Conservation (phyloP, 2,888 invertebrate genomes). For the Dicyrtoma fusca region DNA sequence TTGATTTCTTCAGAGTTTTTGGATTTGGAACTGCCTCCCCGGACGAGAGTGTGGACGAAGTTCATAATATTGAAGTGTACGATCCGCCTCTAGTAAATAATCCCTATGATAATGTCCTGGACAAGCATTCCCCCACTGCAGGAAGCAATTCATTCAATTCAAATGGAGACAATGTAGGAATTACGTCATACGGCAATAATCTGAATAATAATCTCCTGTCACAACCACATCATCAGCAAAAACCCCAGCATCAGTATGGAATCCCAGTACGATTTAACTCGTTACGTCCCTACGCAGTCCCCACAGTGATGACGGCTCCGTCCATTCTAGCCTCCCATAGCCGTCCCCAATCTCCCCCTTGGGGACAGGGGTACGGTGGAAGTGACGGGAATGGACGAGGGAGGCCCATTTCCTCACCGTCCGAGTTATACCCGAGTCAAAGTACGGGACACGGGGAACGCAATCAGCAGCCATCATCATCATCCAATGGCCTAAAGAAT, state of each 20-base stretch:
- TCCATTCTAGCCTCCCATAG: constrained; percentile 20
- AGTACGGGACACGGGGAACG: too few relatives aligned
- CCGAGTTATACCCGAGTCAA: too few relatives aligned
- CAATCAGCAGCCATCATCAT: too few relatives aligned
- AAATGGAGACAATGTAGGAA: constrained; percentile 6
- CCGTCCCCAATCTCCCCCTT: constrained; percentile 13
- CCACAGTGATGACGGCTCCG: not conserved
- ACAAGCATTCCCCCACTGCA: constrained; percentile 8
- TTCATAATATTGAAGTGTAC: constrained; percentile 49
- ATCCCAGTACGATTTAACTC: not conserved
- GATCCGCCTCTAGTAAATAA: constrained; percentile 49
- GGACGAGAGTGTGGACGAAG: constrained; percentile 34
- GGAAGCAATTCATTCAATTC: not conserved
- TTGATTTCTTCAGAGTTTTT: constrained; percentile 50
- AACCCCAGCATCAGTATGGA: not conserved
- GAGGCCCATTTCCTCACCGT: too few relatives aligned
- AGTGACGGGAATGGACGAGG: too few relatives aligned
- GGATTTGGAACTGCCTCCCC: constrained; percentile 38
- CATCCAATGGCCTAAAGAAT: not conserved
- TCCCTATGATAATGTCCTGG: constrained; percentile 44
- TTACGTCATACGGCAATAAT: constrained; percentile 5
- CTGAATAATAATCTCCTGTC: not conserved
- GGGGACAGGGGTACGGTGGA: too few relatives aligned
- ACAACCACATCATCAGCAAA: not conserved
- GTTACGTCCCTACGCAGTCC: not conserved